Evolutionary conservation across 1,140 invertebrate species (phyloP).

Genomic region (Brachystomella parvula): DNA sequence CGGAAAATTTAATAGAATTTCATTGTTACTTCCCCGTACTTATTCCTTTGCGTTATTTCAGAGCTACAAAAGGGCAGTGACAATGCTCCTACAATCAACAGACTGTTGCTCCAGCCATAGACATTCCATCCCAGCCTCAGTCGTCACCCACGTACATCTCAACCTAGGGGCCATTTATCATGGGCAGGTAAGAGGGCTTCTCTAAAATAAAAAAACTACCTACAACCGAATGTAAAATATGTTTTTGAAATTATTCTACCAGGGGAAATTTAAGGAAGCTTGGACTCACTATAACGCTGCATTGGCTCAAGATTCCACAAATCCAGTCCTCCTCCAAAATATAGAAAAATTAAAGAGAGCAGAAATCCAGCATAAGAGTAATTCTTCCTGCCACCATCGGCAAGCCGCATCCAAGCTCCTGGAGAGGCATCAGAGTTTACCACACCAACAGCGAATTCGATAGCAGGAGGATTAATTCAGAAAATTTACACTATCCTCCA

Average conservation of each 20-base stretch:
- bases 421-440: neutral
- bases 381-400: neutral
- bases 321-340: conserved; percentile 39
- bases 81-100: conserved; percentile 25
- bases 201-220: neutral
- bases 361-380: conserved; percentile 26
- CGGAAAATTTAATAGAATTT: too few species aligned
- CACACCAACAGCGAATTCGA: neutral
- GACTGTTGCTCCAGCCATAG: conserved; percentile 24
- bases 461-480: too few species aligned
- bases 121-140: conserved; percentile 20
- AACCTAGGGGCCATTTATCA: conserved; percentile 38
- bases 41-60: conserved; percentile 29
- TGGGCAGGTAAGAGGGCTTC: conserved; percentile 34
- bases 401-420: neutral
- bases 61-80: conserved; percentile 35
- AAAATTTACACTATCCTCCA: too few species aligned
- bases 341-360: conserved; percentile 39
- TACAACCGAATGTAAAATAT: conserved; percentile 8
- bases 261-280: conserved; percentile 38
- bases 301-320: conserved; percentile 37
- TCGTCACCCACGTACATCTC: conserved; percentile 35
- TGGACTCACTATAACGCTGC: conserved; percentile 39
- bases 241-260: conserved; percentile 11
- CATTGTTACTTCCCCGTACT: too few species aligned